Evolutionary conservation across 1,140 invertebrate species (phyloP), one percentile per base, ranked within the genome.

Genomic region (Diachasmimorpha longicaudata): DNA sequence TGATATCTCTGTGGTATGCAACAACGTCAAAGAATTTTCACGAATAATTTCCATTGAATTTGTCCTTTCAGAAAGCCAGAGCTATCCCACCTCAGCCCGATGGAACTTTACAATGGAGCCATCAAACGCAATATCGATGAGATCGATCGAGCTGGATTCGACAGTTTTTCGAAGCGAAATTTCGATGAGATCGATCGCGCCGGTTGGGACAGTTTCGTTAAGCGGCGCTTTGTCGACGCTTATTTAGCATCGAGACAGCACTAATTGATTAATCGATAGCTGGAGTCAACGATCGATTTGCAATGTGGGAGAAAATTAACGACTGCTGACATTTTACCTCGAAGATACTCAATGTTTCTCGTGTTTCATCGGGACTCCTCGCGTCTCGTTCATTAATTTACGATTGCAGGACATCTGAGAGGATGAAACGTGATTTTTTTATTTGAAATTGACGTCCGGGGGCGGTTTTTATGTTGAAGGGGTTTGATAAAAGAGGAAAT

Each of bases 171-270:
- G 14, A 91, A 87, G 68, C 90, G 89, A 63, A 92, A 92, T 82
- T 92, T 92, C 79, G 92, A 93, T 79, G 91, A 93, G 81, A 92
- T 93, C 77, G 91, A 93, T 83, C 87, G 89, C 14, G 85, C 85
- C 14, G 90, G 86, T 8, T 89, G 90, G 77, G 79, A 81, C 14
- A 83, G 83, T 21, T 89, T 90, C 79, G 80, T 83, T 37, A 89
- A 77, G 5, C 68, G 76, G 70, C 71, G 48, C 52, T 69, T 73
- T 6, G 21, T 42, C 13, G 42, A 77, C 39, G 55, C 70, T 16
- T 77, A 77, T 69, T 46, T 70, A 8, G 46, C 37, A 0, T 31
- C 25, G 13, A 70, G 70, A 58, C 72, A 69, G 37, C 63, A 74
- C 46, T 74, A 74, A 69, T 66, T 68, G 16, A 10, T 39, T 11